Evolutionary conservation across 2,797 vertebrate species (phyloP), one percentile per base, ranked within the genome.

Genomic region (Periophthalmus magnuspinnatus): DNA sequence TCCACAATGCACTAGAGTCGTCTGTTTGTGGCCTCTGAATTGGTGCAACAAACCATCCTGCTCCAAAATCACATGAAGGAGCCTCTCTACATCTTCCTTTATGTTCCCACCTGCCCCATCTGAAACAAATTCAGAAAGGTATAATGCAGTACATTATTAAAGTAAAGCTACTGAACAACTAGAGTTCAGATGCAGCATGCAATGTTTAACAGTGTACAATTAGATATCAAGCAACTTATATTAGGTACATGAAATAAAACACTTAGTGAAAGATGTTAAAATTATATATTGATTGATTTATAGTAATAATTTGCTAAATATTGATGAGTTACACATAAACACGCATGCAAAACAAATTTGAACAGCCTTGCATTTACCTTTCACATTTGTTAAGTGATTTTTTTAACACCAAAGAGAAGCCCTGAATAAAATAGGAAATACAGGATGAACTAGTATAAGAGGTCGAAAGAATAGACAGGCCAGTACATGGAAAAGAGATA

Each of bases 1-100:
- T 60, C 97, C 97, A 16, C 96, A 96, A 76, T 94, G 95, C 70
- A 94, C 90, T 36, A 92, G 76, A 1, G 75, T 38, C 13, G 52
- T 86, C 32, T 2, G 75, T 24, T 84, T 78, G 64, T 79, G 76
- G 33, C 57, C 72, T 69, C 84, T 79, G 3, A 32, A 21, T 6
- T 64, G 76, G 61, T 38, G 32, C 24, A 71, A 73, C 6, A 60
- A 69, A 28, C 77, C 72, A 7, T 0, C 19, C 47, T 80, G 56
- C 3, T 0, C 58, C 1, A 93, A 65, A 66, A 84, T 78, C 5
- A 70, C 67, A 5, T 66, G 59, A 61, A 98, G 90, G 69, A 99
- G 89, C 65, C 90, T 88, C 38, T 89, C 79, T 52, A 94, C 90
- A 1, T 85, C 81, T 62, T 71, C 72, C 3, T 11, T 70, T 32